Conservation (phyloP, 2,888 invertebrate species). For the Drosophila testacea region DNA sequence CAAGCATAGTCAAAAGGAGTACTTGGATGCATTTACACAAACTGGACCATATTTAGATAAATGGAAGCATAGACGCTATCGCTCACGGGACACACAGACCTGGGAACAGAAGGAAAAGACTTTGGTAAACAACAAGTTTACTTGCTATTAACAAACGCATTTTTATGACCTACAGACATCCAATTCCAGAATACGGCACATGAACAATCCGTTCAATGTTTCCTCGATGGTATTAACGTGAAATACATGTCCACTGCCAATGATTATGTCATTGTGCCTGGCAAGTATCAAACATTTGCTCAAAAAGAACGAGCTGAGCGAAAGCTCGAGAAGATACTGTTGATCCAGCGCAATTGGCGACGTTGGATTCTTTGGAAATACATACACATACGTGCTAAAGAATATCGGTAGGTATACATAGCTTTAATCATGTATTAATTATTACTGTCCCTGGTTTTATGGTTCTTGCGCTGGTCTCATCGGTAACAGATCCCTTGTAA, state of each 20-base stretch:
- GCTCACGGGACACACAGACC: slow-evolving; percentile 89
- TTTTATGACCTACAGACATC: not conserved
- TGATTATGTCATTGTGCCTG: slow-evolving; percentile 88
- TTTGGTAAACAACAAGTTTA: slow-evolving; percentile 69
- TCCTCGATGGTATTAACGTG: slow-evolving; percentile 82
- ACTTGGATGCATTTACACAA: slow-evolving; percentile 93
- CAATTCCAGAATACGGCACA: slow-evolving; percentile 79
- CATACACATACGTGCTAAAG: slow-evolving; percentile 86
- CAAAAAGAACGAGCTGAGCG: slow-evolving; percentile 87
- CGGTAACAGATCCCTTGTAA: slow-evolving; percentile 85
- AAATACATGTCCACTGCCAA: slow-evolving; percentile 87
- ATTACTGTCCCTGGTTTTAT: slow-evolving; percentile 24
- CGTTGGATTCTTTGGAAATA: slow-evolving; percentile 85
- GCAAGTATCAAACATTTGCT: slow-evolving; percentile 89
- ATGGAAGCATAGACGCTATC: slow-evolving; percentile 71
- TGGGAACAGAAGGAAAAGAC: slow-evolving; percentile 83
- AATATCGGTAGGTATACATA: slow-evolving; percentile 84
- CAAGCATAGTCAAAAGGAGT: slow-evolving; percentile 88
- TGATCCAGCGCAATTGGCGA: slow-evolving; percentile 88
- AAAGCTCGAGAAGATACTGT: slow-evolving; percentile 86
- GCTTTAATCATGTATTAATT: not conserved
- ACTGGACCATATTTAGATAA: slow-evolving; percentile 86
- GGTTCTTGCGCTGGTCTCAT: not conserved
- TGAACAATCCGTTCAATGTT: slow-evolving; percentile 83
- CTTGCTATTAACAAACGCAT: no score